These are phyloP conservation scores for Synergus itoensis DNA, from an alignment of 2,888 invertebrate species.

Conservation along the genomic window DNA sequence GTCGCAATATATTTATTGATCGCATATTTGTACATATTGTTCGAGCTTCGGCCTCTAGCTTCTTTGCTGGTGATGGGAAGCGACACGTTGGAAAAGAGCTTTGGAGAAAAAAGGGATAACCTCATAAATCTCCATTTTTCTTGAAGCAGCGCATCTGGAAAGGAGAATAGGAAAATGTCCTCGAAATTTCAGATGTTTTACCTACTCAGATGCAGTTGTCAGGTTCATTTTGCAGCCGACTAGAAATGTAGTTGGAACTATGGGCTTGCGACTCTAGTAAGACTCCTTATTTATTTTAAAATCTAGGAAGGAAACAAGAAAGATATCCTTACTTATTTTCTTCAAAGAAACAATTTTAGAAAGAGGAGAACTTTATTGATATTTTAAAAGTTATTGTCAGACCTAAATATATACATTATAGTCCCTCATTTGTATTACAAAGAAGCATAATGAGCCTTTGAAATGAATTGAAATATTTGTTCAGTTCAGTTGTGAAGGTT, in stretches of 20 bases:
- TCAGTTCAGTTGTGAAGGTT: slow-evolving; percentile 6
- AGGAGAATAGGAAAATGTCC: slow-evolving; percentile 1
- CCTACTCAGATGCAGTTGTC: slow-evolving; percentile 10
- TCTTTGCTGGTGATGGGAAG: background rate
- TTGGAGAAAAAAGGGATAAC: slow-evolving; percentile 8
- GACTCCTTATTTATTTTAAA: background rate
- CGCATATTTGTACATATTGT: background rate
- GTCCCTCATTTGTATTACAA: no score
- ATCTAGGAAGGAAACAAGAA: background rate
- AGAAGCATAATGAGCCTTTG: no score
- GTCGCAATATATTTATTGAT: background rate
- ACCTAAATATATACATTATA: no score
- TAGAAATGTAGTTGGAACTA: background rate
- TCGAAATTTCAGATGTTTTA: background rate
- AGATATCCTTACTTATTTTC: background rate
- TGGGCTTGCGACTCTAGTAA: background rate
- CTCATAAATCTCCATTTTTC: slow-evolving; percentile 11
- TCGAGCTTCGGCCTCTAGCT: background rate
- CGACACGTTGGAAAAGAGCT: background rate
- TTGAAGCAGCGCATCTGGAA: background rate
- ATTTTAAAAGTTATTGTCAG: no score
- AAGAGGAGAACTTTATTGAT: background rate
- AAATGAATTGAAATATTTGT: no score
- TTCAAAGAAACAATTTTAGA: background rate
- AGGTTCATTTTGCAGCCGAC: background rate